Conservation (phyloP, 2,113 vertebrate species). For the Poecilia latipinna region DNA sequence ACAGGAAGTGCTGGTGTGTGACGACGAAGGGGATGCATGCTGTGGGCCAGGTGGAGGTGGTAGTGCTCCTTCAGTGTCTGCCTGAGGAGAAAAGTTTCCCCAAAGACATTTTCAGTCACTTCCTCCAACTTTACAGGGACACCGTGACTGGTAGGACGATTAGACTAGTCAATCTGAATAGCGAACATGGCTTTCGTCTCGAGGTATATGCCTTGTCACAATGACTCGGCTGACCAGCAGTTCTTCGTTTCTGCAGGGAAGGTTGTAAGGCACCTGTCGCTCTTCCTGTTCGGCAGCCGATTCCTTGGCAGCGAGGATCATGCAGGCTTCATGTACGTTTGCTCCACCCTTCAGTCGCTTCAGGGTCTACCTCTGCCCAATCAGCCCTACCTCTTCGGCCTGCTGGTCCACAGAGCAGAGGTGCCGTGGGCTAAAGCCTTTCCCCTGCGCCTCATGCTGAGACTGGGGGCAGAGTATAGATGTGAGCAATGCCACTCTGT, state of each 20-base stretch:
- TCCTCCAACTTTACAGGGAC: conserved; percentile 92
- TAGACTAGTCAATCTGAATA: background rate
- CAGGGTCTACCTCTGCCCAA: conserved; percentile 86
- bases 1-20: conserved; percentile 94
- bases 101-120: conserved; percentile 90
- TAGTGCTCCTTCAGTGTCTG: conserved; percentile 88
- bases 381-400: conserved; percentile 89
- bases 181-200: background rate
- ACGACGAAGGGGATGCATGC: conserved; percentile 93
- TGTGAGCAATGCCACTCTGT: conserved; percentile 74
- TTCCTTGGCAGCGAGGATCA: conserved; percentile 89
- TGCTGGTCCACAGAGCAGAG: conserved; percentile 93
- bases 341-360: conserved; percentile 88
- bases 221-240: rapidly evolving
- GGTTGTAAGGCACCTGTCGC: conserved; percentile 88
- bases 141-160: conserved; percentile 86
- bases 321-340: conserved; percentile 91
- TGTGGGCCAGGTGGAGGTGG: conserved; percentile 93
- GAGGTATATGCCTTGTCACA: background rate
- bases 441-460: conserved; percentile 91
- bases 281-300: conserved; percentile 84
- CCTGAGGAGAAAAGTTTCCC: conserved; percentile 90
- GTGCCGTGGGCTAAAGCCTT: conserved; percentile 94
- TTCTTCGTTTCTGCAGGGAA: conserved; percentile 79
- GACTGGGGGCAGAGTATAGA: conserved; percentile 90